Evolutionary conservation across 2,113 vertebrate genomes (phyloP).

Genomic region (Psittacula cyanocephala): DNA sequence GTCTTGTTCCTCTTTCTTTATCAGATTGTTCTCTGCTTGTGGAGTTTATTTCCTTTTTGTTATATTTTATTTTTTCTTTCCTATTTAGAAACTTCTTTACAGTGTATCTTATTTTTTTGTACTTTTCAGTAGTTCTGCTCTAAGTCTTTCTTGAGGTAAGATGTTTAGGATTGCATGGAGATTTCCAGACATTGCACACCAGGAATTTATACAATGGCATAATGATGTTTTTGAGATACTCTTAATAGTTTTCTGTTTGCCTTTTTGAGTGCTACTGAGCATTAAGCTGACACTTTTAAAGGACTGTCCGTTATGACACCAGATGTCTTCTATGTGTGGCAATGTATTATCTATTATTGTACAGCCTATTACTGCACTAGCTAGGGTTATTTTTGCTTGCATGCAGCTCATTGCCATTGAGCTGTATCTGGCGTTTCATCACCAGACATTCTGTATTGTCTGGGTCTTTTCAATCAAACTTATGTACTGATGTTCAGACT

Average conservation of each 20-base stretch:
- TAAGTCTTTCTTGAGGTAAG: background rate
- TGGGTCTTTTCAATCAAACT: background rate
- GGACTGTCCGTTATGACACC: background rate
- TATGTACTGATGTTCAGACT: background rate
- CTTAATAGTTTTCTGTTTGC: background rate
- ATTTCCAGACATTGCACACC: background rate
- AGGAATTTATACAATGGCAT: background rate
- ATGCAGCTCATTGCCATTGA: background rate
- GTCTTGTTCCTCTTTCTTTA: background rate
- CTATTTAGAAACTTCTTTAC: background rate
- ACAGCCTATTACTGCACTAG: background rate
- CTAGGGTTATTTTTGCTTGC: background rate
- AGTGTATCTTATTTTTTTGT: too few relatives aligned
- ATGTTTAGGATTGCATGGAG: background rate
- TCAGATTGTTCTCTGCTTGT: background rate
- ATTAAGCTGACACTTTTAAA: background rate
- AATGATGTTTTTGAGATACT: background rate
- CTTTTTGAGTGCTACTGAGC: background rate
- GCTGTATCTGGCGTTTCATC: background rate
- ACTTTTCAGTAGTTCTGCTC: background rate
- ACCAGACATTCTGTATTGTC: background rate
- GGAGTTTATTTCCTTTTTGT: rapidly evolving
- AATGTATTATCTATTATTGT: background rate
- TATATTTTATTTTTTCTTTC: rapidly evolving
- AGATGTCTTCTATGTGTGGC: background rate